Base-by-base conservation (phyloP, 2,888 invertebrate species). In the Hyalella azteca region DNA sequence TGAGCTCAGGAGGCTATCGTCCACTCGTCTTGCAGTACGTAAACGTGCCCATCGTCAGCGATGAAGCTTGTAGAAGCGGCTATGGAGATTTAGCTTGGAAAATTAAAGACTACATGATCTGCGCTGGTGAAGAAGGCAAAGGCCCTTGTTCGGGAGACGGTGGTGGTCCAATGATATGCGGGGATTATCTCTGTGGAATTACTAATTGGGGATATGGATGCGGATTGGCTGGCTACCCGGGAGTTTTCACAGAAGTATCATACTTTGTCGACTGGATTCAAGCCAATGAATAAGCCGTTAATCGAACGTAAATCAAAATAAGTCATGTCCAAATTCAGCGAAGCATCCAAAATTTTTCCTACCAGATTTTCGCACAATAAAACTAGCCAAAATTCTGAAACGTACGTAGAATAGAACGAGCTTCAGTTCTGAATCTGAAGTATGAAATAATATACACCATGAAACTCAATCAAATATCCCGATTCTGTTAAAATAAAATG, bases 101-200 rank as follows among this genome's bases (percentile, higher is more conserved):
- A 50, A 75, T 86, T 4, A 66, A 54, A 2, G 85, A 86, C 26
- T 81, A 82, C 32, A 85, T 85, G 85, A 85, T 86, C 29, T 86
- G 86, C 59, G 86, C 86, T 9, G 85, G 86, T 9, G 79, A 81
- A 19, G 84, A 81, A 26, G 86, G 85, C 1, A 83, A 81, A 79
- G 86, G 86, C 60, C 78, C 85, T 29, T 86, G 86, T 49, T 85
- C 85, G 82, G 85, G 84, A 73, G 86, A 86, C 79, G 85, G 85
- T 36, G 86, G 86, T 7, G 86, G 86, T 59, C 86, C 86, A 3
- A 59, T 86, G 40, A 81, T 85, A 11, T 82, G 83, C 50, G 49
- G 85, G 1, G n/a, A 15, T 19, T 81, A 79, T 60, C 76, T 86
- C 39, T 80, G 84, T 39, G 86, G 86, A 1, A 81, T 86, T 66